Conservation (phyloP, 1,140 invertebrate genomes). For the Drusus annulatus region DNA sequence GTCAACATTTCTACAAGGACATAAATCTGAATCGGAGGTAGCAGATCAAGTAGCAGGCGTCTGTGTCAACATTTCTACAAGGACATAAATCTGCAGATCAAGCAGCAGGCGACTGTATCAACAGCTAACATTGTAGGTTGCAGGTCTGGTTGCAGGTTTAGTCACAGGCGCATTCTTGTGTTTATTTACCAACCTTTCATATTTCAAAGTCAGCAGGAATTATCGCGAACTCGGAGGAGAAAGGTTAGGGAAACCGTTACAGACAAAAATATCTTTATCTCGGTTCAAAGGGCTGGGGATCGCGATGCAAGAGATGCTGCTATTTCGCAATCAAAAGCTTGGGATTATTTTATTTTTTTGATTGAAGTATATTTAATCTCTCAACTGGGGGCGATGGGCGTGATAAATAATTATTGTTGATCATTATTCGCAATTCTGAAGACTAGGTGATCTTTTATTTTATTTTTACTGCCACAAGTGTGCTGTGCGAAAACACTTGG, state of each 20-base stretch:
- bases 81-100: too few relatives aligned
- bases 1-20: too few relatives aligned
- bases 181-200: too few relatives aligned
- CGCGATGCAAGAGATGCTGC: background rate
- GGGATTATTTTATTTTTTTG: too few relatives aligned
- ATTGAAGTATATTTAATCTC: too few relatives aligned
- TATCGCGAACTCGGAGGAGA: background rate
- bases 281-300: slow-evolving; percentile 6
- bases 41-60: too few relatives aligned
- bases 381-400: background rate
- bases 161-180: background rate
- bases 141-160: background rate
- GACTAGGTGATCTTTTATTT: background rate
- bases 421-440: too few relatives aligned
- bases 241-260: background rate
- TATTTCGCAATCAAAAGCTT: background rate
- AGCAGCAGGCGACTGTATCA: too few relatives aligned
- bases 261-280: background rate
- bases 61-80: too few relatives aligned
- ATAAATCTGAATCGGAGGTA: too few relatives aligned
- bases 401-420: background rate
- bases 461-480: background rate
- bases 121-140: too few relatives aligned
- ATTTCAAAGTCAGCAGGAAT: background rate
- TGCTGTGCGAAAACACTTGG: background rate